Conservation (phyloP, 2,113 vertebrate genomes). For the Lamprologus callipterus region DNA sequence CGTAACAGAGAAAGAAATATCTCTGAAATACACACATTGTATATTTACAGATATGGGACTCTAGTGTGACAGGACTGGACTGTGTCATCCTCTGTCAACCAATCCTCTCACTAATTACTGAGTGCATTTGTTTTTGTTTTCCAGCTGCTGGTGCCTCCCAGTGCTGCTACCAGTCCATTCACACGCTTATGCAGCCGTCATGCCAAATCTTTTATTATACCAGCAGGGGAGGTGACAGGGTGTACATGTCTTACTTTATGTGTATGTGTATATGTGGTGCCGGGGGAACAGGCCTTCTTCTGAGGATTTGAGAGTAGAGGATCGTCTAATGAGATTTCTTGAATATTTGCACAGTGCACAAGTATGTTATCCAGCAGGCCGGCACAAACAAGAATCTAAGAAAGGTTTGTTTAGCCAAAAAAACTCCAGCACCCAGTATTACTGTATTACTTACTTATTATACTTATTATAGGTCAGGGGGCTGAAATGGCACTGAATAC, state of each 20-base stretch:
- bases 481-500: neutral
- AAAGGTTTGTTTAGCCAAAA: neutral
- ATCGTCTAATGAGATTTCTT: constrained; percentile 17
- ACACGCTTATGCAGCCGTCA: neutral
- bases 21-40: neutral
- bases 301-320: neutral
- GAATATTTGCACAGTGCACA: neutral
- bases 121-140: neutral
- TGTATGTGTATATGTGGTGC: neutral
- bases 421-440: neutral
- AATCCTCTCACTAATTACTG: constrained; percentile 9
- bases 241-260: neutral
- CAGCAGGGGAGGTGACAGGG: neutral
- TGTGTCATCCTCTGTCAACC: constrained; percentile 21
- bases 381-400: neutral
- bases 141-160: constrained; percentile 14
- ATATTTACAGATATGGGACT: neutral
- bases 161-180: neutral
- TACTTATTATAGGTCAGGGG: neutral
- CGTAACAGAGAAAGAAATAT: neutral
- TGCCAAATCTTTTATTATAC: neutral
- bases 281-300: neutral
- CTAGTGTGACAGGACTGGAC: neutral
- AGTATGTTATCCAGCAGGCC: neutral
- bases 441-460: neutral